Evolutionary conservation across 1,140 invertebrate species (phyloP).

Genomic region (Zaprionus taronus): DNA sequence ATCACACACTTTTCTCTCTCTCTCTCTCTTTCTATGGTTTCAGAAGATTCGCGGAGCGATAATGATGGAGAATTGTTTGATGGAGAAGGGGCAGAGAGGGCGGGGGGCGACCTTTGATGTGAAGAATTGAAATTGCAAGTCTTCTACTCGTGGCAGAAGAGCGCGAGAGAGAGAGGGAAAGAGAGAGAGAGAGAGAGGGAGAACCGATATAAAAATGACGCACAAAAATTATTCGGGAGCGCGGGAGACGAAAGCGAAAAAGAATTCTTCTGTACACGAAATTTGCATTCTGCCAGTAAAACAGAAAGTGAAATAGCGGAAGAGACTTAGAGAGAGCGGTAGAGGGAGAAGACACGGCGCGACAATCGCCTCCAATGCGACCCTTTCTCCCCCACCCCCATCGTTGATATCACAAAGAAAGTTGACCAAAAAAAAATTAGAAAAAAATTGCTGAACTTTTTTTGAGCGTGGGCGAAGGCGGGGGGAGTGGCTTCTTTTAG

Average conservation of each 20-base stretch:
- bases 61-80: not conserved
- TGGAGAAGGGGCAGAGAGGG: not conserved
- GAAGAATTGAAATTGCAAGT: not conserved
- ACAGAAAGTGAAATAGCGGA: constrained; percentile 9
- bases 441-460: constrained; percentile 1
- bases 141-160: not conserved
- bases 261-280: constrained; percentile 13
- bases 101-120: not conserved
- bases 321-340: not conserved
- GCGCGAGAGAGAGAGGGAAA: not conserved
- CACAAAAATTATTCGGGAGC: not conserved
- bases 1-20: not conserved
- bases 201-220: not conserved
- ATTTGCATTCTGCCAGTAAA: constrained; percentile 19
- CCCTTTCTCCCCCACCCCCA: not conserved
- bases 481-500: not conserved
- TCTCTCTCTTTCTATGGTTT: not conserved
- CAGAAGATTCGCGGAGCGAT: not conserved
- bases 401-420: constrained; percentile 36
- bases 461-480: not conserved
- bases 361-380: not conserved
- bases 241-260: not conserved
- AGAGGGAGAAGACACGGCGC: not conserved
- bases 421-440: constrained; percentile 23
- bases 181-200: not conserved